Evolutionary conservation across 2,113 vertebrate species (phyloP), one percentile per base, ranked within the genome.

Genomic region (Indicator indicator): DNA sequence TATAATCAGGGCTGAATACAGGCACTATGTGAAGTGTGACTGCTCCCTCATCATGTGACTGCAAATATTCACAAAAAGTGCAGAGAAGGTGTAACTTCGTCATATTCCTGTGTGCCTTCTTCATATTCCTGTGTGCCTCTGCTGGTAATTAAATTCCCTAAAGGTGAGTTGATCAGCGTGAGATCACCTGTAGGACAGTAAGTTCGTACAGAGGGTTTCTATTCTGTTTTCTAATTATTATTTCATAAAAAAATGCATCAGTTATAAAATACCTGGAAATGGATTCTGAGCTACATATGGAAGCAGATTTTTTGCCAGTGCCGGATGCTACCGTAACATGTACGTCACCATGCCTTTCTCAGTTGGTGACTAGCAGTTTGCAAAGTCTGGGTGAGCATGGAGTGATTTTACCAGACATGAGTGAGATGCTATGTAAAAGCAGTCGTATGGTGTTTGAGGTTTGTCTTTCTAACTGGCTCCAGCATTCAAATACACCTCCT

Each of bases 401-500:
- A 82, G 73, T 71, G 76, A 72, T 93, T 96, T 78, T 78, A 90
- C 91, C 88, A 93, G 89, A 95, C 36, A 2, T 50, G 75, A 95
- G 91, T 64, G 82, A 91, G 85, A 93, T 93, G 69, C 85, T 86
- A 27, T 93, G 88, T 79, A 91, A 95, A 95, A 94, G 94, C 69
- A 91, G 79, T 93, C 36, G 16, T 77, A 86, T 91, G 91, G 90
- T 96, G 88, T 93, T 96, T 90, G 91, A 94, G 76, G 86, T 91
- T 95, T 94, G 75, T 74, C 89, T 93, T 82, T 91, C 89, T 93
- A 94, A 90, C 91, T 94, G 95, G 89, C 71, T 93, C 81, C 76
- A 92, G 91, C 72, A 93, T 59, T 80, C 90, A 89, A 95, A 86
- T 76, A 94, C 88, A 90, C 94, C 88, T 97, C 93, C 88, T 93